Base-by-base conservation (phyloP, 2,888 invertebrate species). In the Ectemnius cavifrons region DNA sequence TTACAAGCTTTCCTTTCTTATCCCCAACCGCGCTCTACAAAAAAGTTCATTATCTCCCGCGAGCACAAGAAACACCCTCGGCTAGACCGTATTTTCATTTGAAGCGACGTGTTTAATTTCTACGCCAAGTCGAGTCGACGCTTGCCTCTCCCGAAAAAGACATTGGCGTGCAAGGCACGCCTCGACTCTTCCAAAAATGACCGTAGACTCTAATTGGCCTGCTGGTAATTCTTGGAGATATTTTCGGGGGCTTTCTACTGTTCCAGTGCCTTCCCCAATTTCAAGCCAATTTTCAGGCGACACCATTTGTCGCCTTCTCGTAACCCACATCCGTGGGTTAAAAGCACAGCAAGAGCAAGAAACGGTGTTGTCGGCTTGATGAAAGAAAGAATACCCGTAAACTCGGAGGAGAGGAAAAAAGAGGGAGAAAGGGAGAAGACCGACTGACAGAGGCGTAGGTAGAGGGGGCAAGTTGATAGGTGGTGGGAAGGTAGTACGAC, bases 1-100 rank as follows among this genome's bases (percentile, higher is more conserved):
- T 52, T 37, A 13, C 28, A 45, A 47, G n/a, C 69, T 76, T 76
- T 70, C 37, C 70, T 62, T 73, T 49, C 27, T 52, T 16, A 46
- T 52, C 23, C 59, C 23, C 1, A 23, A 14, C 1, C 47, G 8
- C 49, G 8, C 49, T 52, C 20, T 20, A 8, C 6, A 18, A 6
- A 23, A 20, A 47, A 6, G 11, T 14, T n/a, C 56, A 8, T 63
- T 63, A 52, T 27, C 58, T 58, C 58, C 37, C 1, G 8, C 37
- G 37, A 4, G 37, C 37, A 4, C 14, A 52, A 52, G 16, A 52
- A 52, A 52, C 52, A 52, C 52, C 28, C 58, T 58, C 20, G 13
- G 58, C 20, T 23, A 16, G 8, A 18, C 16, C 52, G 13, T 52
- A 52, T 52, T 52, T 52, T 52, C 52, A 52, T 52, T 52, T 52